Evolutionary conservation across 1,140 invertebrate genomes (phyloP).

Genomic region (Drosophila yakuba): DNA sequence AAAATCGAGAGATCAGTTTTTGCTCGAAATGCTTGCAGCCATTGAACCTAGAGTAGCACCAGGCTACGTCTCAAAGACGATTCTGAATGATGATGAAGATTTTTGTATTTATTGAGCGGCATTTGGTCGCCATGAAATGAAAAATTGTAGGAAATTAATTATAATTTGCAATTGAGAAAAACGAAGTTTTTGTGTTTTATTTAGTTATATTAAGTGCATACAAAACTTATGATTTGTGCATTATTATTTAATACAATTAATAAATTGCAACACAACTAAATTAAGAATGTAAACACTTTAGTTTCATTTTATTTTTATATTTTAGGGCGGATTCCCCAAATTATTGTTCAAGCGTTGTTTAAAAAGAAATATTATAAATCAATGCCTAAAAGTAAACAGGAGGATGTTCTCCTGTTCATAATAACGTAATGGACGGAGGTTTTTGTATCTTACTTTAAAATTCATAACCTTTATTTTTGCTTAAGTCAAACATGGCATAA

Average conservation of each 20-base stretch:
- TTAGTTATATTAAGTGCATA: slow-evolving; percentile 50
- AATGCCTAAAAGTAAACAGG: too few relatives aligned
- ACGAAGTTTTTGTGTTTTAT: slow-evolving; percentile 68
- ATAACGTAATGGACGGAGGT: background rate
- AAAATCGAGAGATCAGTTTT: slow-evolving; percentile 29
- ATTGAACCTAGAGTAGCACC: slow-evolving; percentile 55
- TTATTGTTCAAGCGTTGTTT: background rate
- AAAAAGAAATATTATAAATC: too few relatives aligned
- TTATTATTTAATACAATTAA: slow-evolving; percentile 79
- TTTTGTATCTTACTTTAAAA: too few relatives aligned
- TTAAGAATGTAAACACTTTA: slow-evolving; percentile 7
- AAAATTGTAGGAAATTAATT: slow-evolving; percentile 71
- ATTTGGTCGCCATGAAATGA: slow-evolving; percentile 39
- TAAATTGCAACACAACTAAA: slow-evolving; percentile 52
- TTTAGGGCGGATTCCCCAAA: background rate
- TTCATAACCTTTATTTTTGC: slow-evolving; percentile 5
- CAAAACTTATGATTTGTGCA: slow-evolving; percentile 75
- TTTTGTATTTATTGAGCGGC: slow-evolving; percentile 62
- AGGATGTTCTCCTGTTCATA: too few relatives aligned
- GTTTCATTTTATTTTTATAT: slow-evolving; percentile 44
- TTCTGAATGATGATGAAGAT: slow-evolving; percentile 29
- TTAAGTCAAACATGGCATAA: slow-evolving; percentile 27
- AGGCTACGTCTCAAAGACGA: slow-evolving; percentile 72
- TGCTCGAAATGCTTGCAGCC: slow-evolving; percentile 41
- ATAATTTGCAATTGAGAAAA: slow-evolving; percentile 71